Conservation (phyloP, 2,113 vertebrate species). For the Megalops atlanticus region DNA sequence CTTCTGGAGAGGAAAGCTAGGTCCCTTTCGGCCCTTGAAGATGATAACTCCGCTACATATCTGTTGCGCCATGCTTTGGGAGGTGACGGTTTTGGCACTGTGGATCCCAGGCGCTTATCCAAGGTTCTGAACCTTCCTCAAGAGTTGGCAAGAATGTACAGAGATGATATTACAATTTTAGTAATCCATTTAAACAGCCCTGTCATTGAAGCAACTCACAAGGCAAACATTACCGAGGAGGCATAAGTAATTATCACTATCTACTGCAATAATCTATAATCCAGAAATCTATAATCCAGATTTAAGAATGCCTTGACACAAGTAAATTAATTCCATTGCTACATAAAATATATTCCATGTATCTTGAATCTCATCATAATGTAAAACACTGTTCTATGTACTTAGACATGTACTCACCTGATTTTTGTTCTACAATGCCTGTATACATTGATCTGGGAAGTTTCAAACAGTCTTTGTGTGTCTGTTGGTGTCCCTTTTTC, state of each 20-base stretch:
- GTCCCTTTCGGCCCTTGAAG: slow-evolving; percentile 46
- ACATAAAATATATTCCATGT: no score
- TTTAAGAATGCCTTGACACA: no score
- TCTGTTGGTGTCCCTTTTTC: no score
- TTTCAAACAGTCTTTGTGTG: no score
- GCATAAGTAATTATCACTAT: not conserved
- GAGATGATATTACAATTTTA: slow-evolving; percentile 65
- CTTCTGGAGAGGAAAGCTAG: slow-evolving; percentile 52
- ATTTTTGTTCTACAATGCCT: no score
- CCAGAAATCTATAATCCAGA: not conserved
- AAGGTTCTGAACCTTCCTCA: slow-evolving; percentile 61
- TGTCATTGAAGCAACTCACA: slow-evolving; percentile 8
- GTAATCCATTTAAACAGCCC: slow-evolving; percentile 60
- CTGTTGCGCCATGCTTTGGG: slow-evolving; percentile 62
- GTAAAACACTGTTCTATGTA: no score
- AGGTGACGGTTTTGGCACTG: slow-evolving; percentile 55
- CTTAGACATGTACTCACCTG: no score
- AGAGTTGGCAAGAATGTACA: slow-evolving; percentile 60
- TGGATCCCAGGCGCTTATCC: slow-evolving; percentile 51
- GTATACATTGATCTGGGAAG: no score
- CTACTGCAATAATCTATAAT: not conserved
- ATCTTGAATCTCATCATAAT: no score
- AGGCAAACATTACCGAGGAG: not conserved
- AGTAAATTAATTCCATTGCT: no score
- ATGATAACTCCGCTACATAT: slow-evolving; percentile 57